These are phyloP conservation scores for Reticulitermes lucifugus DNA, from an alignment of 2,888 invertebrate genomes.

Conservation along the genomic window DNA sequence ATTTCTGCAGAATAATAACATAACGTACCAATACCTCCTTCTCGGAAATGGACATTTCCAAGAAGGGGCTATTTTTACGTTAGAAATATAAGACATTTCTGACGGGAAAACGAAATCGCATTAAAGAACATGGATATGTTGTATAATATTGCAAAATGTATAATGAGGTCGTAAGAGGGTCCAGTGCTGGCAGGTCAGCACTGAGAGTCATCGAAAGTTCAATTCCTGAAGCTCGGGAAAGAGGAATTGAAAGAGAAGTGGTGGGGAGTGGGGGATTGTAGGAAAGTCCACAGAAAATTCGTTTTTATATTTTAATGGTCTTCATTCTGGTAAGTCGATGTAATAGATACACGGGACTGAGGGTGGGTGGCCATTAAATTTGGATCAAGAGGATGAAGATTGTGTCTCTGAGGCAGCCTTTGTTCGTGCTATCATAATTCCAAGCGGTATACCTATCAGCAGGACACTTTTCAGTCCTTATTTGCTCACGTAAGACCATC, in stretches of 20 bases:
- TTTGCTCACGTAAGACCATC: too few species aligned
- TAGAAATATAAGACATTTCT: not conserved
- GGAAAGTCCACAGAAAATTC: conserved; percentile 11
- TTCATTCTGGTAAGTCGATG: not conserved
- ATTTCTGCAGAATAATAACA: too few species aligned
- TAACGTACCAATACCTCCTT: too few species aligned
- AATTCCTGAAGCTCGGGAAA: not conserved
- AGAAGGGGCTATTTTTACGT: too few species aligned
- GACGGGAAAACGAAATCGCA: not conserved
- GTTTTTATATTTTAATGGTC: not conserved
- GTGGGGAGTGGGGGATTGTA: not conserved
- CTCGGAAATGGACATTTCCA: too few species aligned
- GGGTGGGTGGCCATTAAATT: not conserved
- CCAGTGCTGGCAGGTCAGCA: not conserved
- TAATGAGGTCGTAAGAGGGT: not conserved
- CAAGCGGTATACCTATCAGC: too few species aligned
- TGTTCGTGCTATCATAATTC: too few species aligned
- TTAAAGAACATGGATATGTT: not conserved
- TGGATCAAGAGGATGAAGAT: too few species aligned
- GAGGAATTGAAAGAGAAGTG: not conserved
- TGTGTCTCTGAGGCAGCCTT: too few species aligned
- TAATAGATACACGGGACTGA: not conserved
- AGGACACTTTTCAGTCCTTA: too few species aligned
- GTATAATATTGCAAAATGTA: not conserved
- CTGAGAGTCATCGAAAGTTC: not conserved